These are phyloP conservation scores for Galbula dea DNA, from an alignment of 2,113 vertebrate species.

Conservation along the genomic window DNA sequence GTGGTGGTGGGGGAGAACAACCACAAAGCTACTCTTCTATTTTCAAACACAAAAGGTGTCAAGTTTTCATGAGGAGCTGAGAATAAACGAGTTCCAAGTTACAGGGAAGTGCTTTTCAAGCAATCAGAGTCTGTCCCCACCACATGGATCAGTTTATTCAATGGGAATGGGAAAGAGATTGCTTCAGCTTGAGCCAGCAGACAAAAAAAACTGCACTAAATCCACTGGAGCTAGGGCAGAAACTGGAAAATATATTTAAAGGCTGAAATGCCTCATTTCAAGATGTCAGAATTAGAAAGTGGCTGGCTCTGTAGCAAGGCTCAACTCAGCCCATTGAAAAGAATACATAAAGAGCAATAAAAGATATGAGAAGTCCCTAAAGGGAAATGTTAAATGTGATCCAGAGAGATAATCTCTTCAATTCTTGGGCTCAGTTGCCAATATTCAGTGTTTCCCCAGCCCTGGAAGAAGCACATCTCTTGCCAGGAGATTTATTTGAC, in stretches of 20 bases:
- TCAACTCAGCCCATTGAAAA: neutral
- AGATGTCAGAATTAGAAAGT: neutral
- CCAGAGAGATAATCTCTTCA: neutral
- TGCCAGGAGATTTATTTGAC: neutral
- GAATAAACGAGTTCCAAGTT: neutral
- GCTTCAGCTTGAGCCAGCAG: neutral
- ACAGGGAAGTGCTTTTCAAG: neutral
- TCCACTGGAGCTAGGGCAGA: neutral
- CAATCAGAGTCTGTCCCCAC: neutral
- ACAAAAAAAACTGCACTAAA: neutral
- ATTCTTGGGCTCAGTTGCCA: neutral
- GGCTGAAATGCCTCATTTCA: neutral
- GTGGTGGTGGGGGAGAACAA: neutral
- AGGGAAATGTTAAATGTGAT: neutral
- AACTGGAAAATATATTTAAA: neutral
- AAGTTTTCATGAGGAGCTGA: neutral
- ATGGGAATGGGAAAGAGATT: fast-evolving
- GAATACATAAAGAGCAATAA: neutral
- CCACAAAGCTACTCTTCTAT: neutral
- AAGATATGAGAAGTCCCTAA: neutral
- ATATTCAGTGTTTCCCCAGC: neutral
- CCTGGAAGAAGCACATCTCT: neutral
- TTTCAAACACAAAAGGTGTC: neutral
- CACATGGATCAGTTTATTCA: neutral
- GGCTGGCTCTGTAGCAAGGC: neutral